Base-by-base conservation (phyloP, 2,888 invertebrate species). In the Sinopyrophorus schimmeli region DNA sequence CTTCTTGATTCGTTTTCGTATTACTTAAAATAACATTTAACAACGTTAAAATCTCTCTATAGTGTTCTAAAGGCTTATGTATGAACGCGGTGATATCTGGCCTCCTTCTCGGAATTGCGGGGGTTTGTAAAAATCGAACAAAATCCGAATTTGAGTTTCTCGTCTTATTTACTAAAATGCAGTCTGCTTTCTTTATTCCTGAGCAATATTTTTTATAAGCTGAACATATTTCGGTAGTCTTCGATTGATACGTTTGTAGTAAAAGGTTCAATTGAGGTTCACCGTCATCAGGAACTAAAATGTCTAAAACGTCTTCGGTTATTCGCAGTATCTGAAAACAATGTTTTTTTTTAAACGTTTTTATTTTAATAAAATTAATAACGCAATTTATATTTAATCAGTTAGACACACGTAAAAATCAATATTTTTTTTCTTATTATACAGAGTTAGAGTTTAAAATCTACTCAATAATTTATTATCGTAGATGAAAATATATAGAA, bases 31-130 rank as follows among this genome's bases (percentile, higher is more conserved):
- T 75, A 37, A 79, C 74, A 61, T 80, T 80, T 63, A 82, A 76
- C 18, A 81, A 68, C 65, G 80, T 82, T 42, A 83, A 67, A 11
- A 81, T 74, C 66, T 83, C 82, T 61, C 86, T 80, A 67, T 82
- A 86, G 76, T 92, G 91, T 72, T 92, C 90, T 59, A 92, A 71
- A 0, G 92, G 92, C 65, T 89, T 86, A 70, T 92, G 87, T 51
- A 92, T 82, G 58, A 92, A 82, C 7, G 89, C 85, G 6, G 91
- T 91, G 55, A 92, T 82, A 69, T 92, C 92, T 7, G 91, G 91
- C 57, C 88, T 81, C 70, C 87, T 80, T 55, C 88, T 79, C 2
- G 91, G 90, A 60, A 91, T 86, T 9, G 87, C 82, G 2, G 91
- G 91, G 64, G 87, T 87, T 47, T 85, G 86, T 61, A 90, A 84